Evolutionary conservation across 2,888 invertebrate genomes (phyloP).

Genomic region (Drosophila formosana): DNA sequence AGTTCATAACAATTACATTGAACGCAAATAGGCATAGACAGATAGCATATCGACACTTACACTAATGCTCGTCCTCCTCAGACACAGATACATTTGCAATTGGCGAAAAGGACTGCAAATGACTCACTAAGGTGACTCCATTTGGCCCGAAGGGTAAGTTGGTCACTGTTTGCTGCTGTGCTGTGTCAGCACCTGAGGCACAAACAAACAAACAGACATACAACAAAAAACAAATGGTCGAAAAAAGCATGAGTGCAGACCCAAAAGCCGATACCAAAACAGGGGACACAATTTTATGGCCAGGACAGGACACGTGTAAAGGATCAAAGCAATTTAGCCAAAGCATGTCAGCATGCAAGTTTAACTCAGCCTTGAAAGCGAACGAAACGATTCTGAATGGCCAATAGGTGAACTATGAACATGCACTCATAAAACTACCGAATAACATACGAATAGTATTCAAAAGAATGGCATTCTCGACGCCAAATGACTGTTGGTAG

Average conservation of each 20-base stretch:
- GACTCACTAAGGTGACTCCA: constrained; percentile 33
- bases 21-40: constrained; percentile 45
- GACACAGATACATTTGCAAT: constrained; percentile 47
- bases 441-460: not conserved
- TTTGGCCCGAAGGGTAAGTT: constrained; percentile 8
- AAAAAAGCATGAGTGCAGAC: constrained; percentile 16
- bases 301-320: constrained; percentile 58
- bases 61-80: constrained; percentile 16
- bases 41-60: constrained; percentile 24
- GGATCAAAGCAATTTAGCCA: constrained; percentile 33
- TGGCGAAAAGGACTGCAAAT: constrained; percentile 50
- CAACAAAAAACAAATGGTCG: not conserved
- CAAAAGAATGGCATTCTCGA: too few relatives aligned
- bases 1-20: constrained; percentile 77
- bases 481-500: too few relatives aligned
- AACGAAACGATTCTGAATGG: constrained; percentile 14
- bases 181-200: constrained; percentile 57
- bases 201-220: not conserved
- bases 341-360: constrained; percentile 18
- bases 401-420: constrained; percentile 38
- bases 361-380: constrained; percentile 29
- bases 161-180: constrained; percentile 6
- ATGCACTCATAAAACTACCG: constrained; percentile 16
- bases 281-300: constrained; percentile 62
- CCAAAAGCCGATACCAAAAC: constrained; percentile 33